Base-by-base conservation (phyloP, 2,113 vertebrate genomes). In the Scophthalmus maximus region DNA sequence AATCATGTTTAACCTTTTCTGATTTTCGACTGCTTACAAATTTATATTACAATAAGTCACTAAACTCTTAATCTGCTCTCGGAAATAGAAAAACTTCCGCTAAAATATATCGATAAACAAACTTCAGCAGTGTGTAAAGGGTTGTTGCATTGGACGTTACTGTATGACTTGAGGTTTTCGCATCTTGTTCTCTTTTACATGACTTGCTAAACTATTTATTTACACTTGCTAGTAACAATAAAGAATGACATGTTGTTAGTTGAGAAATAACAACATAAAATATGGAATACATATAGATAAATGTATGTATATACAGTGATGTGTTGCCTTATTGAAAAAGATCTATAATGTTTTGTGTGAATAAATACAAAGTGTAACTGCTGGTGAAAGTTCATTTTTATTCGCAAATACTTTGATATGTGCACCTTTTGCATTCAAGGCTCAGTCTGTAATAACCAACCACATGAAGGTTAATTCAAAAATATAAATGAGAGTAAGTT, bases 271-370 rank as follows among this genome's bases (percentile, higher is more conserved):
- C 78, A 79, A 76, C 82, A 76, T 84, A 50, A 78, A 88, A 65
- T 81, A 88, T 85, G 79, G 68, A 85, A 87, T 87, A 87, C 83
- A 87, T 88, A 87, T 82, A 85, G 71, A 86, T 78, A 61, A 78
- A 83, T 87, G 84, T 92, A 85, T 94, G 90, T 93, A 92, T 93
- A 92, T 92, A 80, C 76, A 66, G 84, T 87, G 88, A 89, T 92
- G 89, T 92, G 89, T 82, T 93, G 91, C 91, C 83, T 93, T 93
- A 91, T 82, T 91, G 83, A 79, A 90, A 78, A 82, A 84, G 84
- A 80, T 91, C 88, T 92, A 90, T 85, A 80, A 78, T 87, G 90
- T 92, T 90, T 86, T 87, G 89, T 93, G 89, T 93, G 90, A 93
- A 93, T 93, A 93, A 94, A 93, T 89, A 73, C 79, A 90, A 87